Percentiles rank a stretch among this genome's conserved stretches.
phyloP scores from a whole-genome alignment of 2,113 vertebrate species.

The Brachypodius melanocephalos region DNA sequence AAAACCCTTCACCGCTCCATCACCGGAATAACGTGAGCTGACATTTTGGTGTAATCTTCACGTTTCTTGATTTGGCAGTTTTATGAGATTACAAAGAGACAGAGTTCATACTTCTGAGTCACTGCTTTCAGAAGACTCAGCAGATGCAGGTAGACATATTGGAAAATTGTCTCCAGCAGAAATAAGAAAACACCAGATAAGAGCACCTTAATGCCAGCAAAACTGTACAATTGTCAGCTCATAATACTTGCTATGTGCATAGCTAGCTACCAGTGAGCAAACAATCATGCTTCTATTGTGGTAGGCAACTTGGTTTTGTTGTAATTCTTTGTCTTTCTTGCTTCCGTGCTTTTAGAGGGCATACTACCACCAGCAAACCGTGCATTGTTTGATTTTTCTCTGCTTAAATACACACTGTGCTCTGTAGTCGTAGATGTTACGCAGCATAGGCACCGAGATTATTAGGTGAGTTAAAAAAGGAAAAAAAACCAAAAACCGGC shows the following conservation, averaged over 20 bases:
- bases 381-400: neutral
- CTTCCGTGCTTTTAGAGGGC: neutral
- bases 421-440: neutral
- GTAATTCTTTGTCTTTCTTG: neutral
- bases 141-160: slow-evolving; percentile 15
- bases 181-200: neutral
- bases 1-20: neutral
- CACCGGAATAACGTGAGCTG: neutral
- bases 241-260: rapidly evolving
- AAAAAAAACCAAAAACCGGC: neutral
- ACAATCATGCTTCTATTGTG: neutral
- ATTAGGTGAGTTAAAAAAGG: neutral
- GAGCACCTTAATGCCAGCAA: neutral
- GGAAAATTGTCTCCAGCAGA: neutral
- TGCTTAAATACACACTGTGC: neutral
- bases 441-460: neutral
- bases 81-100: neutral
- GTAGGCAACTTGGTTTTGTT: neutral
- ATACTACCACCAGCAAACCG: neutral
- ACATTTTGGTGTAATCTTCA: neutral
- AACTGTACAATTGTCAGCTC: neutral
- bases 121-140: neutral
- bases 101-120: slow-evolving; percentile 3
- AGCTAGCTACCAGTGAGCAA: neutral
- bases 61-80: neutral